Percentiles rank a stretch among this genome's conserved stretches.
phyloP scores from a whole-genome alignment of 2,888 invertebrate genomes.

The Smittia aterrima region DNA sequence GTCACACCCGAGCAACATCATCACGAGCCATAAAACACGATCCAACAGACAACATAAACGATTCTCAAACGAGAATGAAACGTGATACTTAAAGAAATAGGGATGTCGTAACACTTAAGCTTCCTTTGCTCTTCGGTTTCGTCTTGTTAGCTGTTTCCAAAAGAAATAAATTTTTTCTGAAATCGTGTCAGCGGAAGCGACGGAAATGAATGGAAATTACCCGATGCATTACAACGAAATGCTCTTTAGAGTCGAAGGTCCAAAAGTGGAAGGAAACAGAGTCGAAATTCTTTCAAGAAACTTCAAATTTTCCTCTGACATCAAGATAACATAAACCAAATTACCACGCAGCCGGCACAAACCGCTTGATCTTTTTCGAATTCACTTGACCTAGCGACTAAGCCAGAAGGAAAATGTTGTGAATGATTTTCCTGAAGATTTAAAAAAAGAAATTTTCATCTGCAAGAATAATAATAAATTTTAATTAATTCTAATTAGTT shows the following conservation, averaged over 20 bases:
- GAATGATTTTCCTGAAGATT: neutral
- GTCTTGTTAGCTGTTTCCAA: too few species aligned
- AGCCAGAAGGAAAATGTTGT: neutral
- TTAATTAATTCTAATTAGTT: conserved; percentile 38
- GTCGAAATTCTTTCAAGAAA: too few species aligned
- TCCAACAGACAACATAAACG: conserved; percentile 3
- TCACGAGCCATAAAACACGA: neutral
- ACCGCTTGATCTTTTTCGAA: too few species aligned
- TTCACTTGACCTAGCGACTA: neutral
- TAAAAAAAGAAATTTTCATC: conserved; percentile 1
- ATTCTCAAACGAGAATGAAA: neutral
- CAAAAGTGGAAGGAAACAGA: neutral
- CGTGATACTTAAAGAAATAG: neutral
- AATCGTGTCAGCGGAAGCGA: neutral
- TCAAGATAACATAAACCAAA: too few species aligned
- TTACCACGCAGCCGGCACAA: too few species aligned
- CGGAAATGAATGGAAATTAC: neutral
- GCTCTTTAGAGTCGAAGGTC: neutral
- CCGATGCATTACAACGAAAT: neutral
- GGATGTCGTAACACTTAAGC: conserved; percentile 4
- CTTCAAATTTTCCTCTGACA: too few species aligned
- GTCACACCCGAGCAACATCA: neutral
- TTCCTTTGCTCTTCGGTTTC: neutral
- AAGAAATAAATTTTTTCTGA: neutral
- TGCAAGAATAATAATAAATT: conserved; percentile 38